These are phyloP conservation scores for Perca schrenkii DNA, from an alignment of 2,113 vertebrate species.

Conservation along the genomic window DNA sequence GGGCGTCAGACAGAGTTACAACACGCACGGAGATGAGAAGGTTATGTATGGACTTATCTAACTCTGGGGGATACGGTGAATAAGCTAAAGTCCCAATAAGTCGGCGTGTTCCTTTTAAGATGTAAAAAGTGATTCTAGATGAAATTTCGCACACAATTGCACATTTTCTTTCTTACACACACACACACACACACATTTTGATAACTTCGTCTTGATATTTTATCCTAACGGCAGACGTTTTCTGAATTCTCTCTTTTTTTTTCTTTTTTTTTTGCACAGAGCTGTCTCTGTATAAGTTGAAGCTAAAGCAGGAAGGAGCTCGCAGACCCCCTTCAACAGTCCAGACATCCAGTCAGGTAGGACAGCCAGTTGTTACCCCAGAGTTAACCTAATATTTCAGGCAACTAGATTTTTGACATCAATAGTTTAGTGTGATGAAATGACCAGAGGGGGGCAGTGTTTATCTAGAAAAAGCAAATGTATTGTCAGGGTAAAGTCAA, in stretches of 20 bases:
- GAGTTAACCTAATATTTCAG: neutral
- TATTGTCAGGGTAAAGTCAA: neutral
- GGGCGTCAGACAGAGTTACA: too few relatives aligned
- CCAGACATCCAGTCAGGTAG: conserved; percentile 81
- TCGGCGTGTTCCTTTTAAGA: too few relatives aligned
- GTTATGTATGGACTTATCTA: too few relatives aligned
- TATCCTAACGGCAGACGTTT: neutral
- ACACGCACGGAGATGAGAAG: too few relatives aligned
- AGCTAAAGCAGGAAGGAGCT: conserved; percentile 87
- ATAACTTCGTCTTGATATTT: neutral
- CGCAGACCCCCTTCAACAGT: conserved; percentile 82
- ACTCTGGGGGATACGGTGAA: too few relatives aligned
- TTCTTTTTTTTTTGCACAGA: conserved; percentile 74
- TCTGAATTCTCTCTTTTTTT: neutral
- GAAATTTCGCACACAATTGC: neutral
- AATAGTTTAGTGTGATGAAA: neutral
- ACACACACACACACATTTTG: neutral
- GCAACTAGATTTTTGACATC: neutral
- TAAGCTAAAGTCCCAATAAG: too few relatives aligned
- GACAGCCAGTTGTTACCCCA: conserved; percentile 44
- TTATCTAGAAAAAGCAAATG: neutral
- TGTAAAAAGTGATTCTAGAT: neutral
- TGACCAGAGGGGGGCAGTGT: conserved; percentile 68
- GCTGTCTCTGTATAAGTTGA: conserved; percentile 85
- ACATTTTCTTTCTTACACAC: neutral